Evolutionary conservation across 2,888 invertebrate genomes (phyloP).

Genomic region (Boloria selene): DNA sequence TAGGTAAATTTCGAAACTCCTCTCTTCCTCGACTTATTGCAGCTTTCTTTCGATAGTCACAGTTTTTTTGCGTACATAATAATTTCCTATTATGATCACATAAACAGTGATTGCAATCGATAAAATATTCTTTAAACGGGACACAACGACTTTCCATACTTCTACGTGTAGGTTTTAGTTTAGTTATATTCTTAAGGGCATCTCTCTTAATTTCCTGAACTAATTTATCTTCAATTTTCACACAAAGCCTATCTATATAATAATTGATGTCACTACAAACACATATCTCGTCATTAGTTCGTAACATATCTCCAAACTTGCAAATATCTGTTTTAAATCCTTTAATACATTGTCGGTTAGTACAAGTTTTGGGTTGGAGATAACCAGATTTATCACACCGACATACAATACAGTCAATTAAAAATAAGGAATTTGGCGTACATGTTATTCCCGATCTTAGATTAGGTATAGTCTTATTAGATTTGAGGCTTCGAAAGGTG

Average conservation of each 20-base stretch:
- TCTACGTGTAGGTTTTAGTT: slow-evolving; percentile 39
- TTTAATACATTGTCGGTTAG: slow-evolving; percentile 49
- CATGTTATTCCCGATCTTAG: slow-evolving; percentile 50
- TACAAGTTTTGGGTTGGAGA: slow-evolving; percentile 49
- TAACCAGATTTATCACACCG: slow-evolving; percentile 46
- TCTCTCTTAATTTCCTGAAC: slow-evolving; percentile 44
- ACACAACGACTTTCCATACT: slow-evolving; percentile 31
- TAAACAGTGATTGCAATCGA: slow-evolving; percentile 56
- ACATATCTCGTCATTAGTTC: slow-evolving; percentile 51
- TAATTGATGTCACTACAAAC: slow-evolving; percentile 54
- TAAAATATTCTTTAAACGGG: slow-evolving; percentile 35
- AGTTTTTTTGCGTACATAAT: slow-evolving; percentile 46
- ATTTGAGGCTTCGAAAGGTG: slow-evolving; percentile 45
- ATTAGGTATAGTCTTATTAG: slow-evolving; percentile 31
- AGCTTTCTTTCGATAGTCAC: slow-evolving; percentile 26
- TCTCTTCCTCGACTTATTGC: slow-evolving; percentile 1
- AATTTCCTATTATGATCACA: slow-evolving; percentile 44
- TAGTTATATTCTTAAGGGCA: slow-evolving; percentile 42
- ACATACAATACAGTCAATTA: slow-evolving; percentile 61
- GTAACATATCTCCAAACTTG: slow-evolving; percentile 51
- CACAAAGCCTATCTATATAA: slow-evolving; percentile 56
- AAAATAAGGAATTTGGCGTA: slow-evolving; percentile 47
- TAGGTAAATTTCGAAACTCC: slow-evolving; percentile 41
- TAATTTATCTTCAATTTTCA: slow-evolving; percentile 40
- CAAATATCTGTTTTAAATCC: slow-evolving; percentile 53